A percentile compares a stretch with the other conserved stretches of the same genome.
Evolutionary conservation across 2,113 vertebrate species (phyloP).

Genomic region (Dicentrarchus labrax): DNA sequence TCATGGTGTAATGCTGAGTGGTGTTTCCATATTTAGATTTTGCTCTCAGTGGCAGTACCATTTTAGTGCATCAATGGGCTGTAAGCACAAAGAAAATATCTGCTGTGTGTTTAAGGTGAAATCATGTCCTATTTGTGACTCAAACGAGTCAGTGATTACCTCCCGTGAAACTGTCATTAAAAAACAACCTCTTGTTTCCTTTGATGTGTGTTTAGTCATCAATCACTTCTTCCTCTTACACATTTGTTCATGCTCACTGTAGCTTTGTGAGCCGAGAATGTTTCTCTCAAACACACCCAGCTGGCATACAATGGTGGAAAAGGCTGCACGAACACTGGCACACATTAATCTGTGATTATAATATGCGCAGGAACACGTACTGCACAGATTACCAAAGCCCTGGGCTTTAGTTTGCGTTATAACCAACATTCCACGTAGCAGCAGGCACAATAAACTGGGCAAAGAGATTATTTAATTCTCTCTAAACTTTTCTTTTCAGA

Average conservation of each 20-base stretch:
- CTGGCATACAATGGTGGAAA: constrained; percentile 69
- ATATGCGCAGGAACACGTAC: constrained; percentile 52
- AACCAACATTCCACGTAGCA: background rate
- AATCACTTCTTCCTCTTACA: constrained; percentile 15
- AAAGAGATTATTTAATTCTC: background rate
- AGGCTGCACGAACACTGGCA: constrained; percentile 49
- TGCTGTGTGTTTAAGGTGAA: constrained; percentile 52
- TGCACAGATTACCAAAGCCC: constrained; percentile 18
- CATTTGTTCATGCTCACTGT: constrained; percentile 33
- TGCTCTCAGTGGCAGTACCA: constrained; percentile 36
- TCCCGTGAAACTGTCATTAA: constrained; percentile 24
- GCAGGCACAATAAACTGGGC: constrained; percentile 13
- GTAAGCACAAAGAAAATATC: constrained; percentile 53
- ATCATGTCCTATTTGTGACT: constrained; percentile 60
- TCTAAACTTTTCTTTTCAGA: background rate
- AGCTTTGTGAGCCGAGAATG: constrained; percentile 30
- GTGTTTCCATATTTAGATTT: constrained; percentile 66
- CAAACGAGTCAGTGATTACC: constrained; percentile 23
- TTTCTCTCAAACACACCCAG: constrained; percentile 60
- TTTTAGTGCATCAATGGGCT: constrained; percentile 48
- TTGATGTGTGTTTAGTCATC: background rate
- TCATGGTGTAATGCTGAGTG: constrained; percentile 38
- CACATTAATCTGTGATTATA: constrained; percentile 41
- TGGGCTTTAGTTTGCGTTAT: background rate
- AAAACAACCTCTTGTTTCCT: constrained; percentile 20